A percentile compares a stretch with the other conserved stretches of the same genome.
These are phyloP conservation scores for Actinia equina DNA, from an alignment of 64 coral and sea anemone species.

Conservation along the genomic window DNA sequence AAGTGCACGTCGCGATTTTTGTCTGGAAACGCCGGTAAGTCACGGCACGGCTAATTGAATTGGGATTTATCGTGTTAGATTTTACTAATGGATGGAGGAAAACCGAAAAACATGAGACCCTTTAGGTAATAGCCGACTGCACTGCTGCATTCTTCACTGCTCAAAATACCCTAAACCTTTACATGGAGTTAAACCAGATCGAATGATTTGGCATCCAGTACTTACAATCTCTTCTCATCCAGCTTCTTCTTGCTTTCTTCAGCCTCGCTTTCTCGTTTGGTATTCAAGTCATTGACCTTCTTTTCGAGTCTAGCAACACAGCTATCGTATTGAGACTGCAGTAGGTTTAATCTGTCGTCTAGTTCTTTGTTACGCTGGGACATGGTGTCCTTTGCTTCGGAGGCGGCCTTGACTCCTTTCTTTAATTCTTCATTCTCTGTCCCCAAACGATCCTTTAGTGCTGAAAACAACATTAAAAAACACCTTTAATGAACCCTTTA, in stretches of 20 bases:
- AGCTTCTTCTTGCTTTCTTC: constrained; percentile 36
- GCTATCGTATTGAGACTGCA: constrained; percentile 83
- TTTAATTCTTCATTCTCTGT: constrained; percentile 85
- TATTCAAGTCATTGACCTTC: constrained; percentile 64
- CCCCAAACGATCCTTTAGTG: constrained; percentile 62
- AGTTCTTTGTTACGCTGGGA: constrained; percentile 49
- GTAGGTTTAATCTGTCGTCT: constrained; percentile 68
- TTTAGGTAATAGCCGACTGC: too few relatives aligned
- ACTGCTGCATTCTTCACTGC: too few relatives aligned
- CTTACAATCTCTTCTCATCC: constrained; percentile 47
- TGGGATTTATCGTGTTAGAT: too few relatives aligned
- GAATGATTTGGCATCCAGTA: background rate
- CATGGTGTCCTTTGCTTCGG: constrained; percentile 65
- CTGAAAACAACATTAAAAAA: constrained; percentile 18
- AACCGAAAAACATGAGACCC: too few relatives aligned
- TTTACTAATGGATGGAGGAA: too few relatives aligned
- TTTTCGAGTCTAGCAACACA: constrained; percentile 80
- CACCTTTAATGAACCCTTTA: too few relatives aligned
- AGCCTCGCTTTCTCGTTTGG: constrained; percentile 16
- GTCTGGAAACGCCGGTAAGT: too few relatives aligned
- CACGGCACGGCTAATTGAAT: too few relatives aligned
- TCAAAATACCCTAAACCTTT: too few relatives aligned
- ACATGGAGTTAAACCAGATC: too few relatives aligned
- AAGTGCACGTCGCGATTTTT: too few relatives aligned
- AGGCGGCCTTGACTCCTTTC: constrained; percentile 44